phyloP scores from a whole-genome alignment of 1,140 invertebrate species.

The Eumeta japonica region DNA sequence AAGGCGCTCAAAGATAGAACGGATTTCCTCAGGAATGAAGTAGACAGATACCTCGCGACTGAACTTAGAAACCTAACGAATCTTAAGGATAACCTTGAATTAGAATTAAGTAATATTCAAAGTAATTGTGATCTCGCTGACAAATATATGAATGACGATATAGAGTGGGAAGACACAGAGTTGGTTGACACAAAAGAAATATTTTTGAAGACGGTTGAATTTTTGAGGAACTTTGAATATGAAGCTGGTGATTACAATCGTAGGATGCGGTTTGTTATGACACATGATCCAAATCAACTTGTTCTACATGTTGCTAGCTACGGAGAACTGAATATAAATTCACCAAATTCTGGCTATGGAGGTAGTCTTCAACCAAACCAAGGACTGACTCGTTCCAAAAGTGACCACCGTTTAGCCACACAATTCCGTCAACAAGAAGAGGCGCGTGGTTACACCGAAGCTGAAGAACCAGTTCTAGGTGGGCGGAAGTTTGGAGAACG shows the following conservation, averaged over 20 bases:
- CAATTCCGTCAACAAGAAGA: slow-evolving; percentile 87
- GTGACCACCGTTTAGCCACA: slow-evolving; percentile 85
- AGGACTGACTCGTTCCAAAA: slow-evolving; percentile 88
- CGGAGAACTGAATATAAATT: slow-evolving; percentile 81
- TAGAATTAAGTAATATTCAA: slow-evolving; percentile 88
- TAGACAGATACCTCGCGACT: slow-evolving; percentile 81
- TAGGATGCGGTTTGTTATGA: slow-evolving; percentile 80
- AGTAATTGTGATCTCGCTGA: slow-evolving; percentile 97
- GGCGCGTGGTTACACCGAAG: slow-evolving; percentile 56
- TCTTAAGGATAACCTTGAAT: slow-evolving; percentile 89
- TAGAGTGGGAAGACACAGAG: slow-evolving; percentile 85
- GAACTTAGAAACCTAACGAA: slow-evolving; percentile 81
- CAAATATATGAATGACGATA: slow-evolving; percentile 84
- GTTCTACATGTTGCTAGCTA: slow-evolving; percentile 81
- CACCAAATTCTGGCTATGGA: slow-evolving; percentile 58
- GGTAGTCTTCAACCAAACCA: slow-evolving; percentile 62
- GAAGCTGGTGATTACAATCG: slow-evolving; percentile 86
- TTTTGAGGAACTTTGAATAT: slow-evolving; percentile 90
- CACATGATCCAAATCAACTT: slow-evolving; percentile 86
- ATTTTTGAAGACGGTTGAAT: slow-evolving; percentile 90
- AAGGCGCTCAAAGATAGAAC: slow-evolving; percentile 92
- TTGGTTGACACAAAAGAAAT: slow-evolving; percentile 93
- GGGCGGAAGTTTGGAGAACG: slow-evolving; percentile 73
- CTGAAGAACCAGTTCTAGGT: slow-evolving; percentile 65
- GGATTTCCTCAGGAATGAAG: slow-evolving; percentile 81